phyloP scores from a whole-genome alignment of 2,888 invertebrate genomes.

The Drosophila atripex region DNA sequence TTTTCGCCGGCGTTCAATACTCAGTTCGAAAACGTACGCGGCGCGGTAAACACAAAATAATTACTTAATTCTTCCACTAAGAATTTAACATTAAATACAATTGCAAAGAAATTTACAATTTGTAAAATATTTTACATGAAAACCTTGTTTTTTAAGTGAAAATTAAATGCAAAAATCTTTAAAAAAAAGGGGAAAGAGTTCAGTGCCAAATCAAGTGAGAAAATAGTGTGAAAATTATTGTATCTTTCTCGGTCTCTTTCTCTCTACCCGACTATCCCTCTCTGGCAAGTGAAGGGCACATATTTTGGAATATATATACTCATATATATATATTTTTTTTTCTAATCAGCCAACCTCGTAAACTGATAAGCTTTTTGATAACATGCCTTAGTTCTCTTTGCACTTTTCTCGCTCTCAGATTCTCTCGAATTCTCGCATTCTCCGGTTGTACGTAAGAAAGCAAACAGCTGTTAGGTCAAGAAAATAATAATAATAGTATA shows the following conservation, averaged over 20 bases:
- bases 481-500: conserved; percentile 4
- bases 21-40: conserved; percentile 59
- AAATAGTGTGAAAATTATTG: neutral
- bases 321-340: neutral
- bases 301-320: conserved; percentile 17
- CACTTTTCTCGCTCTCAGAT: conserved; percentile 5
- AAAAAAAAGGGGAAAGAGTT: neutral
- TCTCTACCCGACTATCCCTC: neutral
- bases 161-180: neutral
- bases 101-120: no score
- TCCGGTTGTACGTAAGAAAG: conserved; percentile 42
- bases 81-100: no score
- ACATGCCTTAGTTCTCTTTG: conserved; percentile 16
- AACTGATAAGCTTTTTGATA: conserved; percentile 45
- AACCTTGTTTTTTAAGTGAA: neutral
- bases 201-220: neutral
- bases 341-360: neutral
- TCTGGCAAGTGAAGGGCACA: conserved; percentile 38
- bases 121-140: no score
- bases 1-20: conserved; percentile 51
- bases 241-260: neutral
- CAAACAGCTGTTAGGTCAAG: conserved; percentile 67
- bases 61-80: neutral
- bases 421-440: conserved; percentile 28
- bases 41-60: conserved; percentile 33